These are phyloP conservation scores for Enoplosus armatus DNA, from an alignment of 2,797 vertebrate species.

Conservation along the genomic window DNA sequence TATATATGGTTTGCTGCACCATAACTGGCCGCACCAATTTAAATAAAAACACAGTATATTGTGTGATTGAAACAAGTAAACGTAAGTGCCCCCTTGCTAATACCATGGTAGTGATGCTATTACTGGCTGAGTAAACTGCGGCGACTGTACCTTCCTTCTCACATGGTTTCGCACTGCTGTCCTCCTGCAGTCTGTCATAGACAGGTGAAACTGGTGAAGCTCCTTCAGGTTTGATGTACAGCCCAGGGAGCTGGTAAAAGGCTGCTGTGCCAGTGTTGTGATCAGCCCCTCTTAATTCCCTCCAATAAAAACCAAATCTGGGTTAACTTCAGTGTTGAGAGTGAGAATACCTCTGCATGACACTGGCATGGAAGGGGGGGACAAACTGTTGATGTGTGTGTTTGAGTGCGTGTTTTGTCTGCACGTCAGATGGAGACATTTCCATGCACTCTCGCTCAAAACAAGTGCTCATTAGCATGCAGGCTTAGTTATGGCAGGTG, in stretches of 20 bases:
- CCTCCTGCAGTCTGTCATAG: background rate
- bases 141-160: background rate
- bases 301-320: conserved; percentile 58
- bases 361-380: background rate
- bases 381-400: conserved; percentile 4
- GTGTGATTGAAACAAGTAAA: no score
- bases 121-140: background rate
- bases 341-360: background rate
- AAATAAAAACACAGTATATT: no score
- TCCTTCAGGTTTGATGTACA: conserved; percentile 39
- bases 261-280: conserved; percentile 45
- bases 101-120: background rate
- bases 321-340: conserved; percentile 38
- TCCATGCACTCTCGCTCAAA: background rate
- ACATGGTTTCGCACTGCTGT: background rate
- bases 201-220: background rate
- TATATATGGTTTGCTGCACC: no score
- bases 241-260: conserved; percentile 27
- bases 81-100: background rate
- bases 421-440: background rate
- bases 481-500: conserved; percentile 1
- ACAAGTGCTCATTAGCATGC: conserved; percentile 9
- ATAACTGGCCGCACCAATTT: no score
- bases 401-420: background rate
- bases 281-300: conserved; percentile 53